A percentile compares a stretch with the other conserved stretches of the same genome.
Evolutionary conservation across 2,797 vertebrate species (phyloP).

Genomic region (Dromococcyx pavoninus): DNA sequence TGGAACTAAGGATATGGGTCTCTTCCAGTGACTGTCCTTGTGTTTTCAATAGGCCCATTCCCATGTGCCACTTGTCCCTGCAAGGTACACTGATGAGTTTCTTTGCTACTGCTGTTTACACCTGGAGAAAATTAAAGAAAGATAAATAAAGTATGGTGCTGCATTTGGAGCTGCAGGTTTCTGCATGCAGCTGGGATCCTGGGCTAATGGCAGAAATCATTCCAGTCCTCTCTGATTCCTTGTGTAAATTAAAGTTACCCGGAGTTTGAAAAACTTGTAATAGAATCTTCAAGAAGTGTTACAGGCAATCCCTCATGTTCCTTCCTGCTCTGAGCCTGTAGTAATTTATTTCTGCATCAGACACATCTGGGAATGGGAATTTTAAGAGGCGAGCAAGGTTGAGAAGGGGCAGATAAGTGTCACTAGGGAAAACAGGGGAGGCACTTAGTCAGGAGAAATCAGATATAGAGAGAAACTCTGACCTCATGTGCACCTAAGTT

Average conservation of each 20-base stretch:
- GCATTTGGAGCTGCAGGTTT: not conserved
- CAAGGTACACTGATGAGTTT: not conserved
- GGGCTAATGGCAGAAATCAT: not conserved
- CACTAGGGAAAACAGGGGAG: not conserved
- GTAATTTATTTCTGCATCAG: not conserved
- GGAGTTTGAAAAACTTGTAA: not conserved
- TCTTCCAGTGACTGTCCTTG: not conserved
- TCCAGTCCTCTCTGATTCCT: not conserved
- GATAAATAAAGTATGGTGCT: not conserved
- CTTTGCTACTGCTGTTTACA: not conserved
- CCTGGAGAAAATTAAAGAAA: not conserved
- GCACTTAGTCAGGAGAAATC: not conserved
- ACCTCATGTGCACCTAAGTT: too few relatives aligned
- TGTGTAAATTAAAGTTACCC: not conserved
- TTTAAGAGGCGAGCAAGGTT: not conserved
- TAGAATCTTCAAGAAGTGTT: accelerated
- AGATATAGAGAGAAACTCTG: not conserved
- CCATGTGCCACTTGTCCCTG: not conserved
- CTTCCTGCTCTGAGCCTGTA: not conserved
- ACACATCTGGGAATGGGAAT: not conserved
- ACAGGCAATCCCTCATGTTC: not conserved
- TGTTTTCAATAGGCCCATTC: not conserved
- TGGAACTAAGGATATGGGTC: not conserved
- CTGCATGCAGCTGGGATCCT: not conserved
- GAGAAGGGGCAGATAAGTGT: not conserved